phyloP scores from a whole-genome alignment of 1,140 invertebrate species.

The Oryctes rhinoceros region DNA sequence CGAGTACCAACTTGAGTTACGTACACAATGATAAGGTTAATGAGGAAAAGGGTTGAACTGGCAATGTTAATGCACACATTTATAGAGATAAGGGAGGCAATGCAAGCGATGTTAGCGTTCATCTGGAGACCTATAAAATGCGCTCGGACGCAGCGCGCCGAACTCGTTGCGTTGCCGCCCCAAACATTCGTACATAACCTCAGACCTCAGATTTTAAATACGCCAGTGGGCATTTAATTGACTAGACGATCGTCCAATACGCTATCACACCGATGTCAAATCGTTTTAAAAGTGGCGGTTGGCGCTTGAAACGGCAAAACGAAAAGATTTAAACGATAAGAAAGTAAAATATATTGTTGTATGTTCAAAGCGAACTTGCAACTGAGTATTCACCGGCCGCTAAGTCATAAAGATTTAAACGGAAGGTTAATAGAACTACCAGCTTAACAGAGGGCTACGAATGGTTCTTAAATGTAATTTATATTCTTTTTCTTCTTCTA shows the following conservation, averaged over 20 bases:
- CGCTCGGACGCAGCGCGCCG: not conserved
- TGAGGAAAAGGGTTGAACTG: slow-evolving; percentile 41
- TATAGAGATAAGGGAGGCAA: slow-evolving; percentile 39
- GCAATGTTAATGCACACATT: slow-evolving; percentile 42
- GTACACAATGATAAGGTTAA: slow-evolving; percentile 44
- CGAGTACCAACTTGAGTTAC: slow-evolving; percentile 41
- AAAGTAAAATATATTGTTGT: no score
- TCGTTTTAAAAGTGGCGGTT: no score
- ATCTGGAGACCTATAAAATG: slow-evolving; percentile 36
- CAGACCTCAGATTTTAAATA: slow-evolving; percentile 14
- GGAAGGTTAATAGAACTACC: no score
- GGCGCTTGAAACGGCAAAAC: no score
- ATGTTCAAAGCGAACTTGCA: no score
- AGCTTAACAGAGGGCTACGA: no score
- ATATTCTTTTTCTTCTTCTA: no score
- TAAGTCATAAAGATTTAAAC: no score
- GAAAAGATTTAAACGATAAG: no score
- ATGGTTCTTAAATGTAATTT: no score
- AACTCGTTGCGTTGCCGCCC: not conserved
- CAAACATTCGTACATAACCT: not conserved
- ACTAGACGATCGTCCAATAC: not conserved
- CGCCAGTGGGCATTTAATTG: not conserved
- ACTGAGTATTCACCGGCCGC: no score
- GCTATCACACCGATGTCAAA: not conserved
- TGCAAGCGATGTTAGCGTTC: slow-evolving; percentile 24